Conservation (phyloP, 2,797 vertebrate species). For the Onychomys arenicola region DNA sequence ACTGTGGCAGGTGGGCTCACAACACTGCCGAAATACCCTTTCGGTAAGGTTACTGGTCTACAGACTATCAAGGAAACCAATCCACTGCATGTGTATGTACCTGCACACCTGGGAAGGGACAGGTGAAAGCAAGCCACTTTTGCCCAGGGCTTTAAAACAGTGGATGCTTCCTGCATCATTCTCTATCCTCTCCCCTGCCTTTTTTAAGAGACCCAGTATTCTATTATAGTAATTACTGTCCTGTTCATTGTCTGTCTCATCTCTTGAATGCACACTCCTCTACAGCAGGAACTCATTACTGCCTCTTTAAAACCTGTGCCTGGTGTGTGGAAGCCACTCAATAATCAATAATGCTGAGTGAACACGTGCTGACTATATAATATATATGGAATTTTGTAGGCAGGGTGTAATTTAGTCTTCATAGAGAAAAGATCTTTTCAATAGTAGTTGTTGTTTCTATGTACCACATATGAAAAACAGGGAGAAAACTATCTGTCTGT, state of each 20-base stretch:
- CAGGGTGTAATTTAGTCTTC: constrained; percentile 53
- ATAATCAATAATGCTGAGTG: constrained; percentile 30
- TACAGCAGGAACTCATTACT: not conserved
- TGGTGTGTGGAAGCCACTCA: not conserved
- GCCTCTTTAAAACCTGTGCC: not conserved
- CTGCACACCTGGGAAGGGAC: not conserved
- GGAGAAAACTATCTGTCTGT: not conserved
- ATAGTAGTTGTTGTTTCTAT: not conserved
- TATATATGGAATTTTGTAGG: constrained; percentile 37
- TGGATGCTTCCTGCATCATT: not conserved
- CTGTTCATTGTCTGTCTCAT: not conserved
- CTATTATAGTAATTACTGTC: constrained; percentile 28
- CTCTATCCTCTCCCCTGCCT: not conserved
- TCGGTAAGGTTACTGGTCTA: constrained; percentile 31
- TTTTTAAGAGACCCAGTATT: not conserved
- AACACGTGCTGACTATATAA: not conserved
- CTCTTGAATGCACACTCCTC: constrained; percentile 7
- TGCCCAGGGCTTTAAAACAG: not conserved
- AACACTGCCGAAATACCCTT: constrained; percentile 56
- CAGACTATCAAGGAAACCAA: constrained; percentile 29
- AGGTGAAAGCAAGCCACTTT: not conserved
- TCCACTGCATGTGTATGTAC: not conserved
- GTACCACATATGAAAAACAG: not conserved
- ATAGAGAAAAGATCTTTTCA: constrained; percentile 44
- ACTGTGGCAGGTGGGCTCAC: constrained; percentile 57